Evolutionary conservation across 2,888 invertebrate genomes (phyloP).

Genomic region (Galerucella calmariensis): DNA sequence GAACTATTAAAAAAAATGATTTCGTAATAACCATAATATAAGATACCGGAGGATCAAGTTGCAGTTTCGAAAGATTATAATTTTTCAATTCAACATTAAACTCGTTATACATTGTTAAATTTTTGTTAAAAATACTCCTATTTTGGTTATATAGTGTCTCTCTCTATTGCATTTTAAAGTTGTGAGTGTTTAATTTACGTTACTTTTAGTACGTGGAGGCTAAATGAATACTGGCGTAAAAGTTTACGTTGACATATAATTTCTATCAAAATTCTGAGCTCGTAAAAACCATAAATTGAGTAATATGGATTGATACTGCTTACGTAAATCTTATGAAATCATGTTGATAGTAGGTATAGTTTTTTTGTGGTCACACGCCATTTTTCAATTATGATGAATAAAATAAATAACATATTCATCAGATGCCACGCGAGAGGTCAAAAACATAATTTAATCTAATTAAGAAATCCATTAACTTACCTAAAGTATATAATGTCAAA

Average conservation of each 20-base stretch:
- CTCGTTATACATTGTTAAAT: too few relatives aligned
- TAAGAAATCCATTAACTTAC: not conserved
- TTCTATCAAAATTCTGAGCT: not conserved
- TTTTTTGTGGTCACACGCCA: not conserved
- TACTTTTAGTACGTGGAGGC: too few relatives aligned
- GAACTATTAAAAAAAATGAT: too few relatives aligned
- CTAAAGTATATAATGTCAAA: not conserved
- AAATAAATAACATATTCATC: not conserved
- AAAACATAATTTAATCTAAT: not conserved
- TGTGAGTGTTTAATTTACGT: too few relatives aligned
- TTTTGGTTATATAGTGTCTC: too few relatives aligned
- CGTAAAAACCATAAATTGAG: not conserved
- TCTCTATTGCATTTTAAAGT: too few relatives aligned
- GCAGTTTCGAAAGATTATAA: too few relatives aligned
- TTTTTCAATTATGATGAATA: conserved; percentile 3
- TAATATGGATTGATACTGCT: not conserved
- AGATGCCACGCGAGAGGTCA: not conserved
- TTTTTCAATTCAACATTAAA: too few relatives aligned
- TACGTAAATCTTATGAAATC: not conserved
- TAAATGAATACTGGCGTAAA: not conserved
- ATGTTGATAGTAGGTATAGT: not conserved
- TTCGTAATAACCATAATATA: too few relatives aligned
- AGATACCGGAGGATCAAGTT: too few relatives aligned
- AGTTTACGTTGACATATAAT: not conserved
- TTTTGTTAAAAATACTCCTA: too few relatives aligned